Base-by-base conservation (phyloP, 2,888 invertebrate genomes). In the Brenthis hecate region DNA sequence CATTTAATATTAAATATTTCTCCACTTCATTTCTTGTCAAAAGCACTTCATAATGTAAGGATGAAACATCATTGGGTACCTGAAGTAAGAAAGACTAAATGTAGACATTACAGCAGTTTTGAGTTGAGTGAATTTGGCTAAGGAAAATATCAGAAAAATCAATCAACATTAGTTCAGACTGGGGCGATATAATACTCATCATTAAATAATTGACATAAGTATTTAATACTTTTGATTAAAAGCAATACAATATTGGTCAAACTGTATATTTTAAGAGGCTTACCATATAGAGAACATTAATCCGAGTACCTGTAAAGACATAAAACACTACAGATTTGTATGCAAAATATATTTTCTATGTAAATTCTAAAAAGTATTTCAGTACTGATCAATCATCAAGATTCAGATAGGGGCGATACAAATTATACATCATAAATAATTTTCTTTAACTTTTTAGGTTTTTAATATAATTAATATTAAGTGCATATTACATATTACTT, bases 121-220 rank as follows among this genome's bases (percentile, higher is more conserved):
- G 2, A 43, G 36, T 43, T 43, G 1, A 11, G 36, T 11, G 16
- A 16, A 53, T 0, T 53, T 53, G 16, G n/a, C 11, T 16, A 14
- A 16, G 6, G 16, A 6, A 23, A 43, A 3, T 13, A 36, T 63
- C 62, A 63, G 62, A 54, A 54, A 43, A 63, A 63, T 63, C 62
- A 53, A 63, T 63, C 62, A 43, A 63, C 62, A 63, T 54, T 19
- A 55, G 6, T 63, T 63, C 62, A 63, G 62, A 63, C 62, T 63
- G 62, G 62, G 62, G 62, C 62, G 62, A 63, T 63, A 63, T 63
- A 63, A 63, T 6, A 54, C n/a, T 63, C 62, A 63, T 62, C 62
- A 62, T 53, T 3, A 43, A 43, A 43, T 11, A 43, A 43, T 11
- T 43, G 8, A 43, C 11, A 11, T 36, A 2, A 23, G 23, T 28